Percentiles rank a stretch among this genome's conserved stretches.
phyloP scores from a whole-genome alignment of 1,140 invertebrate species.

The Wasmannia auropunctata region DNA sequence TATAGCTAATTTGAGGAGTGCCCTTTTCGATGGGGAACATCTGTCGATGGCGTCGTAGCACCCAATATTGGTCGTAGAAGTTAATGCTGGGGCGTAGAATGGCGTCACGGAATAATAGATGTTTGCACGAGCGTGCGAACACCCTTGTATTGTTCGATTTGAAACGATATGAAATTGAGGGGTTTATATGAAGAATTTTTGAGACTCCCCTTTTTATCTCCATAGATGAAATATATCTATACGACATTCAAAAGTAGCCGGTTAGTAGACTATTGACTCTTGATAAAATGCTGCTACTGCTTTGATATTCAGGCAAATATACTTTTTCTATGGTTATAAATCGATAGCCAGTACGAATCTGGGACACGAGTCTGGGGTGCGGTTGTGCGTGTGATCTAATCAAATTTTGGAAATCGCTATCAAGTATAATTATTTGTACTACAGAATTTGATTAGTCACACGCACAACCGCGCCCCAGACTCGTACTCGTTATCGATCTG shows the following conservation, averaged over 20 bases:
- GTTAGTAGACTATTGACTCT: neutral
- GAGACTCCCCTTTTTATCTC: neutral
- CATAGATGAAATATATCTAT: neutral
- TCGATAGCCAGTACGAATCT: too few species aligned
- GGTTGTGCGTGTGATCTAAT: too few species aligned
- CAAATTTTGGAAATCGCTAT: too few species aligned
- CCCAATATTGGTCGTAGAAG: constrained; percentile 71
- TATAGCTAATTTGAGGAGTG: constrained; percentile 66
- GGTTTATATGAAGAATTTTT: constrained; percentile 52
- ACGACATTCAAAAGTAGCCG: neutral
- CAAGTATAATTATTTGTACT: too few species aligned
- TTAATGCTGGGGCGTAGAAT: constrained; percentile 51
- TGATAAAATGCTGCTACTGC: neutral
- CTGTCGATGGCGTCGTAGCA: constrained; percentile 73
- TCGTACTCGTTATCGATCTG: too few species aligned
- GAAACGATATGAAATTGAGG: constrained; percentile 22
- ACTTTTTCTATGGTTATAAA: neutral
- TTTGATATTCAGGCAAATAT: neutral
- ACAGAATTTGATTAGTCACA: too few species aligned
- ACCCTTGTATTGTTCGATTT: constrained; percentile 39
- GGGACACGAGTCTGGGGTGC: too few species aligned
- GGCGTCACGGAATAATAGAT: constrained; percentile 52
- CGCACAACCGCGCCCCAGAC: too few species aligned
- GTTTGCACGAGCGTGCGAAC: constrained; percentile 50
- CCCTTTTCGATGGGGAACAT: constrained; percentile 70